Conservation (phyloP, 1,140 invertebrate genomes). For the Pseudomyrmex gracilis region DNA sequence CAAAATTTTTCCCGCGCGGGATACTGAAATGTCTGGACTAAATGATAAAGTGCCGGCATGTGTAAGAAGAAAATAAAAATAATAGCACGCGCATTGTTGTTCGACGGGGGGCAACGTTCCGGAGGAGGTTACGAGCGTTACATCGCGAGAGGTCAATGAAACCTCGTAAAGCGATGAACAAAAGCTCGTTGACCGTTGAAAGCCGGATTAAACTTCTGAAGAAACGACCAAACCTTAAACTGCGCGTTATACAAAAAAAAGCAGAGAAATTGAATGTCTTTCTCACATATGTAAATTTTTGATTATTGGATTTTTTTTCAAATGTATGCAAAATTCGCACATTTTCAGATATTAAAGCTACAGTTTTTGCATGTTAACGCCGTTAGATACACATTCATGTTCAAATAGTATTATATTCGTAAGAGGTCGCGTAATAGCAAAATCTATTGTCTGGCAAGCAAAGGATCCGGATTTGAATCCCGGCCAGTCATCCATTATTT, state of each 20-base stretch:
- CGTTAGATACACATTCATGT: too few species aligned
- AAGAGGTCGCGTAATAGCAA: too few species aligned
- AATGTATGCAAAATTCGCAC: too few species aligned
- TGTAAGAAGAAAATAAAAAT: conserved; percentile 47
- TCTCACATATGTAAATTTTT: too few species aligned
- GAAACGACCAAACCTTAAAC: conserved; percentile 1
- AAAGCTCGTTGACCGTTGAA: conserved; percentile 46
- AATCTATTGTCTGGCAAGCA: too few species aligned
- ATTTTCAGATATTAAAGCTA: too few species aligned
- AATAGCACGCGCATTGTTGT: conserved; percentile 9
- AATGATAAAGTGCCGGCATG: conserved; percentile 29
- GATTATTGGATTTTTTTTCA: too few species aligned
- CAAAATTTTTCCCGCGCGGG: conserved; percentile 11
- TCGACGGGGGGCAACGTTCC: conserved; percentile 5
- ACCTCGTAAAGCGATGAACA: conserved; percentile 26
- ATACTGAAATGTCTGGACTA: conserved; percentile 38
- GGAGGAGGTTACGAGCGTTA: not conserved
- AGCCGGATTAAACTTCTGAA: conserved; percentile 1
- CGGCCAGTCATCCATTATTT: too few species aligned
- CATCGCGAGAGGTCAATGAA: conserved; percentile 20
- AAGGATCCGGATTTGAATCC: too few species aligned
- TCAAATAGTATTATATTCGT: too few species aligned
- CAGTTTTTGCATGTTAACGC: too few species aligned
- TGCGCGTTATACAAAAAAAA: conserved; percentile 13
- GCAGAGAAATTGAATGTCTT: too few species aligned